Base-by-base conservation (phyloP, 2,888 invertebrate species). In the Lochmaea capreae region DNA sequence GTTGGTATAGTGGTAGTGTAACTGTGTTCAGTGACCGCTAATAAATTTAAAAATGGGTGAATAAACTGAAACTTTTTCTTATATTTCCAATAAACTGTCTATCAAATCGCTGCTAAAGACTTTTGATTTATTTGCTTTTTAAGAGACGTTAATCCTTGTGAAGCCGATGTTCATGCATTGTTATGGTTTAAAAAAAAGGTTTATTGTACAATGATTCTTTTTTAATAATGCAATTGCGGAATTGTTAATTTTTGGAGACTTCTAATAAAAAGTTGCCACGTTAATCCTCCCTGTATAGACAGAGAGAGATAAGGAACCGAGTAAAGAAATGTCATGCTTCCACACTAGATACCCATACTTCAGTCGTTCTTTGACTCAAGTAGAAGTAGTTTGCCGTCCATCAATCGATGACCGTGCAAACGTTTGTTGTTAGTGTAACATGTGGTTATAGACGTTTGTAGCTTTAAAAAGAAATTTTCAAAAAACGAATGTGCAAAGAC, bases 281-380 rank as follows among this genome's bases (percentile, higher is more conserved):
- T 18, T n/a, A 16, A 26, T 58, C 22, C 61, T 43, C 62, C 59
- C 72, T 66, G 66, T 65, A 72, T 74, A 75, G 77, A 70, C 69
- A 74, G 75, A 75, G 77, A 70, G 71, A 75, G 78, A 79, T 78
- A 80, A 78, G 76, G 63, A 76, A 73, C 72, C 62, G 18, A 67
- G 67, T 66, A 62, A 77, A 77, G 76, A 77, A 70, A 71, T 74
- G 67, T 58, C 71, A 67, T 71, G 67, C 77, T 65, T 74, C 73
- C 65, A 77, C 71, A 76, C 73, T 72, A 71, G 68, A 73, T 61
- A 70, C 67, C 71, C 67, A 68, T 71, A 59, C 66, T 72, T 71
- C 73, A 76, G 77, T 77, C 76, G 74, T 72, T 77, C 76, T 76
- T 77, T 76, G 77, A 65, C 76, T 77, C 77, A 76, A 67, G 74